These are phyloP conservation scores for Zosterops hypoxanthus DNA, from an alignment of 2,113 vertebrate species.

Conservation along the genomic window DNA sequence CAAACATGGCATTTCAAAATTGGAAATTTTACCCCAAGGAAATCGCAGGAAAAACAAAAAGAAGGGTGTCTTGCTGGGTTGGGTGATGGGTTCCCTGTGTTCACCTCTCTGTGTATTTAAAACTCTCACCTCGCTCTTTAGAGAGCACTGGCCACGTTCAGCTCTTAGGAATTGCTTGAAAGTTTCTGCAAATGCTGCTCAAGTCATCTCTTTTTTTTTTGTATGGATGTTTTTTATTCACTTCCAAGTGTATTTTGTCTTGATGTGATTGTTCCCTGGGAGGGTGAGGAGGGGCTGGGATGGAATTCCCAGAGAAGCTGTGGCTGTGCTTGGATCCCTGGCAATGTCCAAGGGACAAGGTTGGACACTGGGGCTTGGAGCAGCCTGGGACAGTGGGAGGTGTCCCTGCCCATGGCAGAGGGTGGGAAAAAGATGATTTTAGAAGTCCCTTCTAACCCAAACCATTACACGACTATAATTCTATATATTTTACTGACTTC, in stretches of 20 bases:
- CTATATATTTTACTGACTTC: not conserved
- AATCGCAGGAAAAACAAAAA: not conserved
- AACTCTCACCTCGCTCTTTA: not conserved
- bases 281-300: rapidly evolving
- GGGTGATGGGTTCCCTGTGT: too few species aligned
- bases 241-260: not conserved
- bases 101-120: not conserved
- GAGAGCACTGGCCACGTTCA: not conserved
- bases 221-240: not conserved
- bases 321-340: not conserved
- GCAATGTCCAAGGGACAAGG: not conserved
- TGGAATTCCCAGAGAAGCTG: not conserved
- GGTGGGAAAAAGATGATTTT: not conserved
- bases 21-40: not conserved
- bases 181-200: not conserved
- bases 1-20: not conserved
- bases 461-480: not conserved
- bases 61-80: too few species aligned
- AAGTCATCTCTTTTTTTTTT: not conserved
- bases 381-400: not conserved
- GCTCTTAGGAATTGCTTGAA: not conserved
- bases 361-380: rapidly evolving
- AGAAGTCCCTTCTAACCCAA: not conserved
- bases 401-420: not conserved
- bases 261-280: not conserved